phyloP scores from a whole-genome alignment of 2,797 vertebrate species.

The Gambusia yucatana region DNA sequence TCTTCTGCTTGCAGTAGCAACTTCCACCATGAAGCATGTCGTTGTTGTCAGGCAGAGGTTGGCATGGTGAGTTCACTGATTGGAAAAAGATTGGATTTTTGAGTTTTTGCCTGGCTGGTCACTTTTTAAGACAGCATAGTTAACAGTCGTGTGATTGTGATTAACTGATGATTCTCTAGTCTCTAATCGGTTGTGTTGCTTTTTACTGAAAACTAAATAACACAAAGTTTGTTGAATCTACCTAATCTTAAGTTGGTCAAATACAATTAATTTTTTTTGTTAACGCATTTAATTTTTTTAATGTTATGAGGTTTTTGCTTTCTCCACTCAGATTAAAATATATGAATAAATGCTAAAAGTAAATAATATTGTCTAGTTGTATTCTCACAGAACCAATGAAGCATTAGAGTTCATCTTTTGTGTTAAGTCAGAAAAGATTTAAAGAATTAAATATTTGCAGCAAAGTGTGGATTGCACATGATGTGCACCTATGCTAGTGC shows the following conservation, averaged over 20 bases:
- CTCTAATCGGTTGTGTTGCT: not conserved
- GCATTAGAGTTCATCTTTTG: not conserved
- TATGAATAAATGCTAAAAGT: not conserved
- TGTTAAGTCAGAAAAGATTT: not conserved
- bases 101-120: not conserved
- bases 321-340: not conserved
- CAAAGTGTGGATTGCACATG: not conserved
- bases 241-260: not conserved
- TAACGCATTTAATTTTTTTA: not conserved
- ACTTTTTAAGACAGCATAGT: not conserved
- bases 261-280: not conserved
- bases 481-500: not conserved
- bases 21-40: not conserved
- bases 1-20: not conserved
- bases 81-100: not conserved
- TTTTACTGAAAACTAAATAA: not conserved
- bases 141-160: not conserved
- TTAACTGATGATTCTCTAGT: not conserved
- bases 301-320: not conserved
- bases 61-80: conserved; percentile 1
- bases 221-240: not conserved
- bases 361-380: not conserved
- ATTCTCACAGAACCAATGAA: not conserved
- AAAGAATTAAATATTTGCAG: not conserved
- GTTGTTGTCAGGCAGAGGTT: not conserved